Conservation (phyloP, 1,140 invertebrate genomes). For the Drosophila mauritiana region DNA sequence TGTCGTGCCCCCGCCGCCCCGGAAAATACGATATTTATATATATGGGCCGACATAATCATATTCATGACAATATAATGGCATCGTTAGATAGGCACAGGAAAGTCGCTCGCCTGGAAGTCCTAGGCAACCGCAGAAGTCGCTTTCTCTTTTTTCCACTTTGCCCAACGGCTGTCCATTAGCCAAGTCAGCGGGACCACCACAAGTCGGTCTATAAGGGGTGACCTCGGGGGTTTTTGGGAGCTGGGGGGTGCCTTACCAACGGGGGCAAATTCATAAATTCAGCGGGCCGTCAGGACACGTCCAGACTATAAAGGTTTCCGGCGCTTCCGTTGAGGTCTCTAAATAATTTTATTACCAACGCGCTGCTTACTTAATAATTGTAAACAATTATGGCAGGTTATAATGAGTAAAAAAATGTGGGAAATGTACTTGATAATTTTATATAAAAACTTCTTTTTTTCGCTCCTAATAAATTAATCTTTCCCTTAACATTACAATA, state of each 20-base stretch:
- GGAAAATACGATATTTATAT: neutral
- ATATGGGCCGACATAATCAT: constrained; percentile 53
- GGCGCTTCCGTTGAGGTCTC: constrained; percentile 3
- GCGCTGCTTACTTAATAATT: constrained; percentile 2
- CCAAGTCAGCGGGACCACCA: constrained; percentile 23
- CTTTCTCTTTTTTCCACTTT: constrained; percentile 1
- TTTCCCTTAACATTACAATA: too few species aligned
- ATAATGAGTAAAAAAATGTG: neutral
- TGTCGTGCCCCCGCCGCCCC: neutral
- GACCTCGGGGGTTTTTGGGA: neutral
- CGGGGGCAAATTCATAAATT: constrained; percentile 48
- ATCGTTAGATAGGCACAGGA: constrained; percentile 61
- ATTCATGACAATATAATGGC: constrained; percentile 78
- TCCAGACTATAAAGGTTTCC: constrained; percentile 7
- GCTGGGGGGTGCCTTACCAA: neutral
- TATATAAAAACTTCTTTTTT: neutral
- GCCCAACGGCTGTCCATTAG: constrained; percentile 59
- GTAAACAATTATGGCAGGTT: neutral
- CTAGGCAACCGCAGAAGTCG: constrained; percentile 26
- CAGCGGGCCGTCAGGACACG: constrained; percentile 41
- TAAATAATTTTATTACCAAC: constrained; percentile 19
- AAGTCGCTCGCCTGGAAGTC: constrained; percentile 44
- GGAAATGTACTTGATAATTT: neutral
- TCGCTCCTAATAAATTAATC: neutral
- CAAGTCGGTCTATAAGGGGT: neutral